Evolutionary conservation across 2,888 invertebrate genomes (phyloP).

Genomic region (Pharmacophagus antenor): DNA sequence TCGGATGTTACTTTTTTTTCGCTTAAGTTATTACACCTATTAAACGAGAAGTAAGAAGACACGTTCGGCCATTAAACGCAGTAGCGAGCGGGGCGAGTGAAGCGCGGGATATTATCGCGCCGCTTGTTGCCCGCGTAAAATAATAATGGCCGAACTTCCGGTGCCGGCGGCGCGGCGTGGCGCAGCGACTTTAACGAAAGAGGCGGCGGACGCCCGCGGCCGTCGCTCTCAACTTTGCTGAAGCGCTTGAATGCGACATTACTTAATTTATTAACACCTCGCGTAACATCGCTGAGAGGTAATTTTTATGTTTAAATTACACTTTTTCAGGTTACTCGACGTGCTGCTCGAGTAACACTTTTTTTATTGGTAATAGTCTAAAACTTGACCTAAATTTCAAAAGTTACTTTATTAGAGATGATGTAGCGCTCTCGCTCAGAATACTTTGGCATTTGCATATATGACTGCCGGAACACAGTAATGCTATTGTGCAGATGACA

Average conservation of each 20-base stretch:
- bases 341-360: no score
- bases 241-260: constrained; percentile 73
- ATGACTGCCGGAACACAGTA: no score
- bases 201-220: constrained; percentile 76
- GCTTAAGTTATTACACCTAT: constrained; percentile 78
- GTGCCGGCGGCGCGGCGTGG: constrained; percentile 78
- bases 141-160: constrained; percentile 82
- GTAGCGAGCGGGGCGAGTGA: constrained; percentile 61
- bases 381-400: no score
- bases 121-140: constrained; percentile 82
- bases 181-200: constrained; percentile 77
- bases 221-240: constrained; percentile 67
- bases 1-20: constrained; percentile 68
- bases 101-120: constrained; percentile 79
- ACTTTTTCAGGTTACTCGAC: constrained; percentile 61
- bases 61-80: constrained; percentile 74
- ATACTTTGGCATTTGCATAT: no score
- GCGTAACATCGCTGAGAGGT: constrained; percentile 56
- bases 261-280: constrained; percentile 81
- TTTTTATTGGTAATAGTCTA: no score
- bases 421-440: no score
- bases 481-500: no score
- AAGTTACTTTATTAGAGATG: no score
- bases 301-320: constrained; percentile 62
- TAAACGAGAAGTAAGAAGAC: constrained; percentile 77